phyloP scores from a whole-genome alignment of 2,888 invertebrate genomes.

The Lasioglossum lativentre region DNA sequence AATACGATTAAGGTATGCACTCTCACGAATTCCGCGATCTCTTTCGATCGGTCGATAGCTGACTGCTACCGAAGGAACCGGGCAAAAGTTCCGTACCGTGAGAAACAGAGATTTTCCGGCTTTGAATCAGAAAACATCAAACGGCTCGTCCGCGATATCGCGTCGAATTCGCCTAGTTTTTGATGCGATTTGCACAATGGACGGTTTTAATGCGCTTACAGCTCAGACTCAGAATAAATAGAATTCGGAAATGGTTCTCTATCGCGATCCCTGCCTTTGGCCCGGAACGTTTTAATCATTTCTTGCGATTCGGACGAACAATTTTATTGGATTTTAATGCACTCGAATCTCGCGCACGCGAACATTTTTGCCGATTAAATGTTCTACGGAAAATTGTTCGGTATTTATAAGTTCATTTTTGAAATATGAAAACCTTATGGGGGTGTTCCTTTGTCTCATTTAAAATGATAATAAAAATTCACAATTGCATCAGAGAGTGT shows the following conservation, averaged over 20 bases:
- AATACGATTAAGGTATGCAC: slow-evolving; percentile 74
- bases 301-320: not conserved
- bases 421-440: too few relatives aligned
- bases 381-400: too few relatives aligned
- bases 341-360: too few relatives aligned
- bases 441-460: not conserved
- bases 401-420: too few relatives aligned
- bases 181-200: slow-evolving; percentile 22
- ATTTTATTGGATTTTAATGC: not conserved
- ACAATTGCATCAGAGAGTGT: too few relatives aligned
- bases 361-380: too few relatives aligned
- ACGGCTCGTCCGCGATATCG: not conserved
- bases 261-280: not conserved
- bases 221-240: not conserved
- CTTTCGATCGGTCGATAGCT: slow-evolving; percentile 56
- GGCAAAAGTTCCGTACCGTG: not conserved
- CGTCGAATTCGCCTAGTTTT: not conserved
- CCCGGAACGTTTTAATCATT: not conserved
- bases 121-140: slow-evolving; percentile 15
- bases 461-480: not conserved
- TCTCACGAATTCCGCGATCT: slow-evolving; percentile 63
- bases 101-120: not conserved
- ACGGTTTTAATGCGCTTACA: slow-evolving; percentile 11
- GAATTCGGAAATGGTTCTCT: not conserved
- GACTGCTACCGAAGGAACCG: slow-evolving; percentile 8